Percentiles rank a stretch among this genome's conserved stretches.
Evolutionary conservation across 1,140 invertebrate genomes (phyloP).

Genomic region (Tachypleus tridentatus): DNA sequence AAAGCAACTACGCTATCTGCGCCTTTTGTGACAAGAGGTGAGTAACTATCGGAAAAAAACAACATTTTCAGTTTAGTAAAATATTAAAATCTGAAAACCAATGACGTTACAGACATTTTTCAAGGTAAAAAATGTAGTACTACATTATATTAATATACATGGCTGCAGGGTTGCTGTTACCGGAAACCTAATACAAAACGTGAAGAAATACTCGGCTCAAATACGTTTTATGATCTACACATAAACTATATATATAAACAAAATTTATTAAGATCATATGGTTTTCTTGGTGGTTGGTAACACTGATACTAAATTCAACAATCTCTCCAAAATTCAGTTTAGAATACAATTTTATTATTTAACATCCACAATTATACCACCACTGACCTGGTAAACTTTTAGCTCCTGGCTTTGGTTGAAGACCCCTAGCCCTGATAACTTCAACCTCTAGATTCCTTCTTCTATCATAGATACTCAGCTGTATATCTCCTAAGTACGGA

Average conservation of each 20-base stretch:
- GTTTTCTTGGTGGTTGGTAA: background rate
- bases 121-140: too few relatives aligned
- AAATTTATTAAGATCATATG: background rate
- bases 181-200: too few relatives aligned
- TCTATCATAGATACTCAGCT: constrained; percentile 78
- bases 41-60: too few relatives aligned
- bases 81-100: too few relatives aligned
- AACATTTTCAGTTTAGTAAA: too few relatives aligned
- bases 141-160: too few relatives aligned
- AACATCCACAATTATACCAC: background rate
- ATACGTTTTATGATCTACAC: too few relatives aligned
- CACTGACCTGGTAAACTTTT: constrained; percentile 71
- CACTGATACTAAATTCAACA: background rate
- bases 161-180: too few relatives aligned
- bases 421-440: constrained; percentile 81
- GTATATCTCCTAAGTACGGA: constrained; percentile 88
- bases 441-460: constrained; percentile 91
- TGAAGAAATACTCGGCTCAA: too few relatives aligned
- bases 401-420: constrained; percentile 62
- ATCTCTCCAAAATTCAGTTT: background rate
- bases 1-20: too few relatives aligned
- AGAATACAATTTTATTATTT: background rate
- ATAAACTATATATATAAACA: background rate
- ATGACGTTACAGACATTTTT: too few relatives aligned
- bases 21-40: too few relatives aligned